Base-by-base conservation (phyloP, 2,797 vertebrate genomes). In the Lacerta bilineata region DNA sequence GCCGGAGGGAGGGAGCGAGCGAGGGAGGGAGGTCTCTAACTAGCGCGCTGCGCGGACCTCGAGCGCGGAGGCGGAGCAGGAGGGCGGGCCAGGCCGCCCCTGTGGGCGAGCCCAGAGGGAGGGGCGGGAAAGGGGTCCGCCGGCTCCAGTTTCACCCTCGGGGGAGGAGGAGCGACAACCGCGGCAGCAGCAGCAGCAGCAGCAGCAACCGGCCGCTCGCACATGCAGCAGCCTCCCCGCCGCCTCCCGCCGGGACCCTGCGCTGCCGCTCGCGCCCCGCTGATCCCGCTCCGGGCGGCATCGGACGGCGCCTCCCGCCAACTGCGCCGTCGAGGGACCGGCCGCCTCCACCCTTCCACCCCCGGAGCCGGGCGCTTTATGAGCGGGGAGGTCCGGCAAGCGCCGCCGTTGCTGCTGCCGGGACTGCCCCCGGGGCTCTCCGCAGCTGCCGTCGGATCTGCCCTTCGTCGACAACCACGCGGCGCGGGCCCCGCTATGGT, bases 71-170 rank as follows among this genome's bases (percentile, higher is more conserved):
- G 90, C 33, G 71, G 17, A 33, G 71, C 29, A 5, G 72, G n/a
- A 71, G 13, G 82, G 92, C 93, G 90, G 90, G 46, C 27, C 27
- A 61, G 50, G 29, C 29, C 33, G 61, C n/a, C n/a, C 55, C 18
- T 18, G 50, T 55, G n/a, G 86, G 87, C 82, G n/a, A 90, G 90
- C 36, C 89, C 83, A 3, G 88, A 41, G 86, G 85, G 93, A 43
- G 15, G 25, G 20, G 41, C 36, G 25, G 7, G 23, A 1, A 33
- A 2, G 36, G 80, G 25, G 20, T 15, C 10, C 82, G 2, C 15
- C 50, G 36, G 3, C 69, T 50, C 55, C 36, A 8, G 0, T 3
- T 50, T 55, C 36, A 33, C 86, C 55, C 39, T 64, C 39, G 77
- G n/a, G 36, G 75, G 29, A 68, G 61, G 25, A 27, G 74, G 61